Conservation (phyloP, 2,797 vertebrate species). For the Myotis findleyi region DNA sequence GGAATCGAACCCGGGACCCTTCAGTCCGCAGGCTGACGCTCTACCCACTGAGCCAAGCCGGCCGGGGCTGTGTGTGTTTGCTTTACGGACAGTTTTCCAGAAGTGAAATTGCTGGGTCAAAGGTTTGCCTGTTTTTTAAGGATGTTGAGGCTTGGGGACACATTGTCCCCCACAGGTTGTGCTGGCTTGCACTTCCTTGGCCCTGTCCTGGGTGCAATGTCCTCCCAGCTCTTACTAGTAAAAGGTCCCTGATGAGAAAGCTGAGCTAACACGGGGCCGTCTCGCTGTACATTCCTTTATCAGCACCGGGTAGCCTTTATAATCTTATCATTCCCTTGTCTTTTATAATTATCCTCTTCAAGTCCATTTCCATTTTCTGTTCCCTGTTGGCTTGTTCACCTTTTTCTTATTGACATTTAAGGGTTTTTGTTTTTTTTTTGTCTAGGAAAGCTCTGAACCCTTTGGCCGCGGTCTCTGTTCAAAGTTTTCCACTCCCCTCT, state of each 20-base stretch:
- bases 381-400: background rate
- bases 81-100: background rate
- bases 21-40: no score
- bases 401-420: constrained; percentile 1
- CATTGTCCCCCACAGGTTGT: background rate
- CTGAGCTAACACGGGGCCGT: background rate
- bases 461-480: background rate
- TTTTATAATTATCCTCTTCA: background rate
- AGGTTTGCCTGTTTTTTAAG: background rate
- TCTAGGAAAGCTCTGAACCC: background rate
- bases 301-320: background rate
- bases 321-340: background rate
- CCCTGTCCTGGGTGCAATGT: rapidly evolving
- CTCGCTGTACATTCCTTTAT: background rate
- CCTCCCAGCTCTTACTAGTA: background rate
- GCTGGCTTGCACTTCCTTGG: background rate
- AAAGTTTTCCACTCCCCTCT: background rate
- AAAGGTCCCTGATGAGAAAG: background rate
- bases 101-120: background rate
- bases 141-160: background rate
- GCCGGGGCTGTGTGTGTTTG: no score
- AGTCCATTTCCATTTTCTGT: background rate
- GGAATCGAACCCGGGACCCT: no score
- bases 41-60: no score
- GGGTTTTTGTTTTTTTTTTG: background rate